phyloP scores from a whole-genome alignment of 2,113 vertebrate species.

The Actenoides hombroni region DNA sequence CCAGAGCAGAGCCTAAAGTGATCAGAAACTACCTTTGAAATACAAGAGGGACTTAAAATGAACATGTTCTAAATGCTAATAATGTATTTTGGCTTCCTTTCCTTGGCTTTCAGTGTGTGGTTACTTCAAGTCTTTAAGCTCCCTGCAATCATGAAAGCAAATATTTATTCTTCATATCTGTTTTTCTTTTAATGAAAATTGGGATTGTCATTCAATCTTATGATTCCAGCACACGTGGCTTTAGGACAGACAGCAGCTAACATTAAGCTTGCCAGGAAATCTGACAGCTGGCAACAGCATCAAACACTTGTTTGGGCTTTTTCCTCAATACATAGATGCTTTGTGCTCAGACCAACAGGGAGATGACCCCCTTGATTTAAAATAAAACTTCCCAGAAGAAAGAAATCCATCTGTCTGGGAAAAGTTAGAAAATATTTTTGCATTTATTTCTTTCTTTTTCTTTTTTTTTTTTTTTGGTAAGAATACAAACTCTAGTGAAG shows the following conservation, averaged over 20 bases:
- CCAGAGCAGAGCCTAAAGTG: not conserved
- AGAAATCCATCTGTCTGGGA: constrained; percentile 50
- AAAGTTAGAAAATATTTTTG: constrained; percentile 76
- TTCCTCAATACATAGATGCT: not conserved
- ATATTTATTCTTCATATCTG: constrained; percentile 6
- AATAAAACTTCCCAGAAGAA: constrained; percentile 36
- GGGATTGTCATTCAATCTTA: not conserved
- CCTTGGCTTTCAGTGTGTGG: not conserved
- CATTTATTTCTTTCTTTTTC: constrained; percentile 68
- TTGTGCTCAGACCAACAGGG: not conserved
- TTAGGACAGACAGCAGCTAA: not conserved
- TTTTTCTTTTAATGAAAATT: constrained; percentile 33
- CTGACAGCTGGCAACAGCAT: not conserved
- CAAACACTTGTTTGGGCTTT: constrained; percentile 3
- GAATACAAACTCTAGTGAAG: constrained; percentile 71
- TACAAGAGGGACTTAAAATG: not conserved
- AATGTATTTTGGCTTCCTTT: not conserved
- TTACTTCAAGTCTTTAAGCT: not conserved
- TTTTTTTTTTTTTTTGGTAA: not conserved
- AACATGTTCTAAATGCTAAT: not conserved
- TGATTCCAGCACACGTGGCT: not conserved
- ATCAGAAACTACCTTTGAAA: not conserved
- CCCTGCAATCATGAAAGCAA: not conserved
- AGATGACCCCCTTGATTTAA: not conserved
- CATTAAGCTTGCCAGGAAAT: not conserved